Percentiles rank a stretch among this genome's conserved stretches.
phyloP scores from a whole-genome alignment of 2,797 vertebrate genomes.

The Pampus argenteus region DNA sequence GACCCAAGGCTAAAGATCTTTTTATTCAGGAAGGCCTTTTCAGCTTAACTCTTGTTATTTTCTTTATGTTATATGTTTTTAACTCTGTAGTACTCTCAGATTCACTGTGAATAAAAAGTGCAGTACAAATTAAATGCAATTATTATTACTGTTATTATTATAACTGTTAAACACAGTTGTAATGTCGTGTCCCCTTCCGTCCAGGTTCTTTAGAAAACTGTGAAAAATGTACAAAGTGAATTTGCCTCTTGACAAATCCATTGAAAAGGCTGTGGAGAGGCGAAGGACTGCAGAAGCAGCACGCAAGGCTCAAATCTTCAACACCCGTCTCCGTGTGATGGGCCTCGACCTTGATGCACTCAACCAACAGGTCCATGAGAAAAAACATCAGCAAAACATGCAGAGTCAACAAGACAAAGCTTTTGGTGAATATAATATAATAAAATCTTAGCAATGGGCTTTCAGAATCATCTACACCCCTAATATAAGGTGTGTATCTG shows the following conservation, averaged over 20 bases:
- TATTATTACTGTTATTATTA: too few species aligned
- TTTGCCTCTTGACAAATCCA: slow-evolving; percentile 61
- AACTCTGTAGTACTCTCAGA: neutral
- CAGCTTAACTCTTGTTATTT: too few species aligned
- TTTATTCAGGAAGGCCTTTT: too few species aligned
- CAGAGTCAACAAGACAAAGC: slow-evolving; percentile 68
- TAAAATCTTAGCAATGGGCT: too few species aligned
- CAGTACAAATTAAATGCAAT: neutral
- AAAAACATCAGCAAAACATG: slow-evolving; percentile 52
- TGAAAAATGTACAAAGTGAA: slow-evolving; percentile 77
- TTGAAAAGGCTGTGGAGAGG: slow-evolving; percentile 60
- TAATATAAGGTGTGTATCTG: neutral
- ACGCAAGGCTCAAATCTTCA: slow-evolving; percentile 79
- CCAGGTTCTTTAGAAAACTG: slow-evolving; percentile 32
- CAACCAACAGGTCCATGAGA: slow-evolving; percentile 77
- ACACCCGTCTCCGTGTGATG: slow-evolving; percentile 75
- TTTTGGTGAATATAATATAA: slow-evolving; percentile 68
- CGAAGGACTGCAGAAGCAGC: slow-evolving; percentile 73
- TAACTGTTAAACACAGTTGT: neutral
- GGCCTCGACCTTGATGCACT: slow-evolving; percentile 78
- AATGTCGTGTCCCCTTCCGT: neutral
- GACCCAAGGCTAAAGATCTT: too few species aligned
- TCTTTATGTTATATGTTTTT: neutral
- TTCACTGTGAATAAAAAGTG: neutral
- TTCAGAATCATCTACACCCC: neutral